These are phyloP conservation scores for Sebastes fasciatus DNA, from an alignment of 2,113 vertebrate genomes.

Conservation along the genomic window DNA sequence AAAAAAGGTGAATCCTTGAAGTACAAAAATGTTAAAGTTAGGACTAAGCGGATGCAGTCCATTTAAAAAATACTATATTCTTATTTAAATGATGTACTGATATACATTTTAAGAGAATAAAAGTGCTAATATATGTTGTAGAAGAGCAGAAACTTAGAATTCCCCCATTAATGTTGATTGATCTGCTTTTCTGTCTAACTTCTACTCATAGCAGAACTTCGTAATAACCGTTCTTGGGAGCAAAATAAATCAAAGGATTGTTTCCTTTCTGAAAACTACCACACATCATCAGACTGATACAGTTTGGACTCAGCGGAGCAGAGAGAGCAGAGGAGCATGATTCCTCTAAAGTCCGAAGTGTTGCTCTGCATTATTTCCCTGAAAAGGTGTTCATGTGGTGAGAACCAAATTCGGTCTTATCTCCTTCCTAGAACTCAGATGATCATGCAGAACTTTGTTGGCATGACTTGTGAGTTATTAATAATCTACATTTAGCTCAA, in stretches of 20 bases:
- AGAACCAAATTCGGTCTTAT: constrained; percentile 33
- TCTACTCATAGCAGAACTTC: neutral
- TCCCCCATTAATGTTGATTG: neutral
- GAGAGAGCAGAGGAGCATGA: constrained; percentile 60
- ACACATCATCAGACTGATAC: constrained; percentile 24
- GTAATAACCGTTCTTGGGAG: neutral
- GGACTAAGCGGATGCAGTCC: neutral
- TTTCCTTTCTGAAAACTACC: constrained; percentile 38
- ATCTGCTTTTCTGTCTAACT: neutral
- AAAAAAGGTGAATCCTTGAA: too few relatives aligned
- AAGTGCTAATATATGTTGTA: neutral
- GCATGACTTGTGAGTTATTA: neutral
- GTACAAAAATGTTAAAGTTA: too few relatives aligned
- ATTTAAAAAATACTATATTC: neutral
- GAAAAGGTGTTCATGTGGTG: constrained; percentile 24
- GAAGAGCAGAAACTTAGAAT: neutral
- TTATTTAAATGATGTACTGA: too few relatives aligned
- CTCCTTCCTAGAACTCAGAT: constrained; percentile 36
- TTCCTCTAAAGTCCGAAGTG: constrained; percentile 39
- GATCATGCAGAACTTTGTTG: neutral
- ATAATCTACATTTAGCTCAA: too few relatives aligned
- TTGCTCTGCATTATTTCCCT: constrained; percentile 46
- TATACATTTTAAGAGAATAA: neutral
- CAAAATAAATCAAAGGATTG: constrained; percentile 28
- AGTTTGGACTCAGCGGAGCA: constrained; percentile 56